These are phyloP conservation scores for Porites divaricata DNA, from an alignment of 92 coral and sea anemone species.

Conservation along the genomic window DNA sequence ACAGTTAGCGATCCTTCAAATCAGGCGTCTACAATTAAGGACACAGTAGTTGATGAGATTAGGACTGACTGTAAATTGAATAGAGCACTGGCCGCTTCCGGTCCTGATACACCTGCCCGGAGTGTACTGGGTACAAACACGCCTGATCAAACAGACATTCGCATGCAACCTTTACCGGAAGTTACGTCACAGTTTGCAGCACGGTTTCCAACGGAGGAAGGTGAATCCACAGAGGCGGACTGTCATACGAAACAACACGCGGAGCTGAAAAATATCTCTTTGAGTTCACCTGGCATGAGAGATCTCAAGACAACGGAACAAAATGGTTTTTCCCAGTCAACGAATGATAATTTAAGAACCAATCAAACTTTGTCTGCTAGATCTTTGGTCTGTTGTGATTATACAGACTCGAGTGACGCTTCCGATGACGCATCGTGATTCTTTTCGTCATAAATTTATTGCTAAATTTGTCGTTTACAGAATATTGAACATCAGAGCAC, in stretches of 20 bases:
- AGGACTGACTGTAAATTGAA: background rate
- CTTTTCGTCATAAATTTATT: background rate
- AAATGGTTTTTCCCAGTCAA: background rate
- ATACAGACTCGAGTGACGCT: conserved; percentile 64
- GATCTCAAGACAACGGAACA: background rate
- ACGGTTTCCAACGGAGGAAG: background rate
- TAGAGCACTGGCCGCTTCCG: background rate
- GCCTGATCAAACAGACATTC: background rate
- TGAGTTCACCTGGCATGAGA: background rate
- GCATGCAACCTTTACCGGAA: background rate
- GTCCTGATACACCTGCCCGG: background rate
- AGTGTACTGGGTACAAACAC: background rate
- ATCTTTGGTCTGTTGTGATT: conserved; percentile 65
- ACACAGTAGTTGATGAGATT: background rate
- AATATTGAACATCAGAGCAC: no score
- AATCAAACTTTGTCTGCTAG: background rate
- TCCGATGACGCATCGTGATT: conserved; percentile 31
- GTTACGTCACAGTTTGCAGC: background rate
- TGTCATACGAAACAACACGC: background rate
- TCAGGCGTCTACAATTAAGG: background rate
- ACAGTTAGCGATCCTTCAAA: background rate
- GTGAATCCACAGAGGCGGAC: no score
- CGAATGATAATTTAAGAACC: background rate
- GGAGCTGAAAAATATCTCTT: background rate
- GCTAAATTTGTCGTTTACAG: background rate